Percentiles rank a stretch among this genome's conserved stretches.
phyloP scores from a whole-genome alignment of 2,797 vertebrate species.

The Nothura maculosa region DNA sequence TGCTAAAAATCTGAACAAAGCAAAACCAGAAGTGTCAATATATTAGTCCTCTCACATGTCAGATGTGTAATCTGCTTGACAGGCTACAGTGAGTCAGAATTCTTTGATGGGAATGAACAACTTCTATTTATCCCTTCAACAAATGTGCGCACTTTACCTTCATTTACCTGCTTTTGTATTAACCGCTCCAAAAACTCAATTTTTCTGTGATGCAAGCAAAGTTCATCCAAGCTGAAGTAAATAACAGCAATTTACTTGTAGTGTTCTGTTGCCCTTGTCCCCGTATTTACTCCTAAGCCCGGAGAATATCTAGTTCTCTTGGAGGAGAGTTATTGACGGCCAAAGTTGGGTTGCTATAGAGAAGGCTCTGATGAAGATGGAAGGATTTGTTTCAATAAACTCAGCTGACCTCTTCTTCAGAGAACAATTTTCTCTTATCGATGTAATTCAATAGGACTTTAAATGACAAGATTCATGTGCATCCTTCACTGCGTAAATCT shows the following conservation, averaged over 20 bases:
- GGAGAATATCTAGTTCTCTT: neutral
- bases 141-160: conserved; percentile 24
- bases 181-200: neutral
- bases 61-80: neutral
- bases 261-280: conserved; percentile 23
- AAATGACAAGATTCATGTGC: conserved; percentile 56
- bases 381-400: conserved; percentile 69
- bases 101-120: neutral
- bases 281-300: neutral
- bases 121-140: neutral
- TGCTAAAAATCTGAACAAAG: neutral
- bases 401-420: conserved; percentile 44
- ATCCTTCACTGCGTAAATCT: conserved; percentile 13
- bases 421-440: conserved; percentile 60
- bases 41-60: neutral
- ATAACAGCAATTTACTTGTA: conserved; percentile 39
- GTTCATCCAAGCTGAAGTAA: neutral
- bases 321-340: conserved; percentile 22
- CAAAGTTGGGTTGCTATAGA: conserved; percentile 25
- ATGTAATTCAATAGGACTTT: conserved; percentile 39
- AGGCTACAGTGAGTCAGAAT: neutral
- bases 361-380: conserved; percentile 49
- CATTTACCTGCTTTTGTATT: conserved; percentile 35
- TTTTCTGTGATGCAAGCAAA: neutral
- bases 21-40: neutral